Evolutionary conservation across 2,797 vertebrate species (phyloP).

Genomic region (Diceros bicornis): DNA sequence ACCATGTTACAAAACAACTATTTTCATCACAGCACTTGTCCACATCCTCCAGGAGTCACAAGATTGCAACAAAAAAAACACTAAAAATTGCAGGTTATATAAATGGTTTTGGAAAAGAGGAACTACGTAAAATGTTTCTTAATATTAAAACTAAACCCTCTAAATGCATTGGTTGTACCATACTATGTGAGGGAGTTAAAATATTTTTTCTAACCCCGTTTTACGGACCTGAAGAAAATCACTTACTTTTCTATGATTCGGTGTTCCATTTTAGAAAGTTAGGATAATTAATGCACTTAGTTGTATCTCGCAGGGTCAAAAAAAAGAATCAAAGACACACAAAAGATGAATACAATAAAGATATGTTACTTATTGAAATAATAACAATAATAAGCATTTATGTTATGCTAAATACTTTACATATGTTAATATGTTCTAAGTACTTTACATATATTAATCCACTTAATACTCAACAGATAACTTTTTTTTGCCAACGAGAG

Average conservation of each 20-base stretch:
- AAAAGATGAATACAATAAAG: neutral
- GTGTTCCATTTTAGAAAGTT: neutral
- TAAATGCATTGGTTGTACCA: neutral
- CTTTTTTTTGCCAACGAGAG: neutral
- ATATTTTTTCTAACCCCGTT: neutral
- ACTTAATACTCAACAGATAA: neutral
- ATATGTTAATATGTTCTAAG: neutral
- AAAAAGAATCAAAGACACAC: neutral
- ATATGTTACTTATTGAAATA: neutral
- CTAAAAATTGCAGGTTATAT: neutral
- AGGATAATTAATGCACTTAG: neutral
- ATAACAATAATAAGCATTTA: neutral
- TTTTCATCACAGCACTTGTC: slow-evolving; percentile 55
- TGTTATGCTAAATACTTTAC: neutral
- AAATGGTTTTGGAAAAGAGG: neutral
- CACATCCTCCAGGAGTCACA: slow-evolving; percentile 60
- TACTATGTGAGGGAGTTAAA: neutral
- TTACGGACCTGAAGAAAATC: neutral
- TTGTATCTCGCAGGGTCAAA: neutral
- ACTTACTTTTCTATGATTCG: neutral
- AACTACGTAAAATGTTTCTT: slow-evolving; percentile 21
- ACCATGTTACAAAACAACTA: slow-evolving; percentile 57
- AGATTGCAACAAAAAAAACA: neutral
- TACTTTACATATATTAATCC: neutral
- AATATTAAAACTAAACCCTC: neutral